Base-by-base conservation (phyloP, 2,113 vertebrate genomes). In the Merops nubicus region DNA sequence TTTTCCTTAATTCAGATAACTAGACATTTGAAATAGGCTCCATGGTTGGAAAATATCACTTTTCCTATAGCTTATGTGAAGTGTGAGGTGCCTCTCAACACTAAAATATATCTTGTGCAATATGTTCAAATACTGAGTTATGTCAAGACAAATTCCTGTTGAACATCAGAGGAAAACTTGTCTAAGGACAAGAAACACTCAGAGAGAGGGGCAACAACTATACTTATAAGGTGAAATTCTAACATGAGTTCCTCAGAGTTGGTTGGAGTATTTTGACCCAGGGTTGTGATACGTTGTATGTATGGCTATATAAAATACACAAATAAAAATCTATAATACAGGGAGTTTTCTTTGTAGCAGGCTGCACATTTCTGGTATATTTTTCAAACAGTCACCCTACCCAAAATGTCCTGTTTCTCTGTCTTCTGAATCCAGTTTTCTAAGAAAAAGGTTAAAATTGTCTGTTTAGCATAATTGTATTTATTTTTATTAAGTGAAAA, bases 381-480 rank as follows among this genome's bases (percentile, higher is more conserved):
- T 76, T 64, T 76, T 70, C 23, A 38, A 36, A 12, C 14, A 42
- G 34, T 70, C 8, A 14, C 31, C 15, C 26, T 85, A 15, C 43
- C 43, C n/a, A 75, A 36, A 59, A 54, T 50, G 15, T 42, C 16
- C 34, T 40, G 9, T 33, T 25, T 9, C n/a, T n/a, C n/a, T n/a
- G 89, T 90, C 83, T 96, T 96, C 81, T 94, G 81, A 82, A 96
- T 93, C 92, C 75, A 36, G 8, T 74, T 97, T 97, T 94, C 57
- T 34, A 75, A 33, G 10, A 54, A 75, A 69, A 81, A 79, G 14
- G 25, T 60, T 80, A 38, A 88, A 79, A 38, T 47, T 94, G 74
- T 57, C 89, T 95, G 75, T 93, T 95, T 94, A 74, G 48, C 73
- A 87, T 93, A 90, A 96, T 94, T 65, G n/a, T n/a, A n/a, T 94